Evolutionary conservation across 2,888 invertebrate genomes (phyloP), one percentile per base, ranked within the genome.

Genomic region (Heliconius cydno): DNA sequence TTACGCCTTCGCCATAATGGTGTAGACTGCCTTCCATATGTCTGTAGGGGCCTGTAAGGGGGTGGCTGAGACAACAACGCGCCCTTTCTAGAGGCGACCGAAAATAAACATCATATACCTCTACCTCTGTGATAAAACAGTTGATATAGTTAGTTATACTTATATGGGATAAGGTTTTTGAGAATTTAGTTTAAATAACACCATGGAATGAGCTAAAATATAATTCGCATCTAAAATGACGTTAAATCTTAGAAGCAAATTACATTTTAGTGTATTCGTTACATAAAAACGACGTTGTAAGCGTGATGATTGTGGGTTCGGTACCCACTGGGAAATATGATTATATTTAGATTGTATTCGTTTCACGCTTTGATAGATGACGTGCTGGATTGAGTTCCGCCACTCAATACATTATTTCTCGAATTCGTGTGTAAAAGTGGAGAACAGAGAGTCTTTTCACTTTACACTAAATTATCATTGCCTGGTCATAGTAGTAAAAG

Each of bases 31-130:
- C 38, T 63, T 19, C 41, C 75, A 75, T 75, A 65, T 75, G 41
- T 28, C 25, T 19, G 22, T 57, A 72, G 41, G 70, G 30, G 25
- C 19, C 41, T 63, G 30, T 73, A 15, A 63, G 78, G 81, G 83
- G 83, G 82, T 83, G 81, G 80, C 68, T 82, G 82, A 81, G 79
- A 83, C 80, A 84, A 84, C 82, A 82, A 67, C 81, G 57, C 74
- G 77, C 80, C 81, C 76, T 78, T 74, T 66, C 60, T 76, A 67
- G 57, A 67, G 66, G 63, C 77, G 71, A 77, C 79, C 76, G 28
- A 79, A 78, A 82, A 79, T 79, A 82, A 81, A 79, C 71, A 71
- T 22, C 28, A n/a, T 75, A 74, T 75, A 30, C 30, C 30, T 30
- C 3, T 30, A 30, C 25, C 65, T 65, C n/a, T 63, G 38, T 77